Evolutionary conservation across 1,140 invertebrate species (phyloP).

Genomic region (Anagrus nilaparvatae): DNA sequence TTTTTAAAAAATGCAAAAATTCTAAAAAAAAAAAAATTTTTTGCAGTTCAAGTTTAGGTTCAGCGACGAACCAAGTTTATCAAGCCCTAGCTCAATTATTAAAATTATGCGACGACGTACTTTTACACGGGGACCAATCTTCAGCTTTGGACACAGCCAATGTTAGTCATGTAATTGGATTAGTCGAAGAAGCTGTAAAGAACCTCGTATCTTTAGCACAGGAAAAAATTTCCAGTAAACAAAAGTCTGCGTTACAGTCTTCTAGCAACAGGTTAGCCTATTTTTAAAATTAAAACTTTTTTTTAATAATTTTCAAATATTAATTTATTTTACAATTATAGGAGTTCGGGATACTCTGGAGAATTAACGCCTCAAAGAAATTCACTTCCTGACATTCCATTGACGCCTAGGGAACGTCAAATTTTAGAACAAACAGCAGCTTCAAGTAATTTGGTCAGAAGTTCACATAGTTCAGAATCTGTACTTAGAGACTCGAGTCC

Average conservation of each 20-base stretch:
- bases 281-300: not conserved
- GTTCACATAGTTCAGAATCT: conserved; percentile 67
- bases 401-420: conserved; percentile 64
- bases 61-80: conserved; percentile 78
- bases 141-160: conserved; percentile 56
- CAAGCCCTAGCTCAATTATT: conserved; percentile 77
- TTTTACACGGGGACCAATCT: conserved; percentile 61
- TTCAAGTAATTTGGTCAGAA: conserved; percentile 45
- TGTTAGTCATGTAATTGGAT: conserved; percentile 66
- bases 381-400: conserved; percentile 70
- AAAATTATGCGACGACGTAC: conserved; percentile 78
- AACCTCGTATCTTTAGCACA: conserved; percentile 54
- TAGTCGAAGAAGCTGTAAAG: conserved; percentile 70
- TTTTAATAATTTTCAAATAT: not conserved
- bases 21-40: not conserved
- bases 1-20: conserved; percentile 6
- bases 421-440: conserved; percentile 53
- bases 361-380: conserved; percentile 46
- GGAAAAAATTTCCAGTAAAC: conserved; percentile 51
- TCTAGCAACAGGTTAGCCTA: conserved; percentile 37
- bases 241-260: conserved; percentile 36
- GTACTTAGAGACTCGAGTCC: conserved; percentile 55
- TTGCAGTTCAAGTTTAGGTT: conserved; percentile 52
- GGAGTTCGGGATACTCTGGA: conserved; percentile 36
- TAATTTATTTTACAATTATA: conserved; percentile 17